These are phyloP conservation scores for Columbina picui DNA, from an alignment of 2,113 vertebrate genomes.

Conservation along the genomic window DNA sequence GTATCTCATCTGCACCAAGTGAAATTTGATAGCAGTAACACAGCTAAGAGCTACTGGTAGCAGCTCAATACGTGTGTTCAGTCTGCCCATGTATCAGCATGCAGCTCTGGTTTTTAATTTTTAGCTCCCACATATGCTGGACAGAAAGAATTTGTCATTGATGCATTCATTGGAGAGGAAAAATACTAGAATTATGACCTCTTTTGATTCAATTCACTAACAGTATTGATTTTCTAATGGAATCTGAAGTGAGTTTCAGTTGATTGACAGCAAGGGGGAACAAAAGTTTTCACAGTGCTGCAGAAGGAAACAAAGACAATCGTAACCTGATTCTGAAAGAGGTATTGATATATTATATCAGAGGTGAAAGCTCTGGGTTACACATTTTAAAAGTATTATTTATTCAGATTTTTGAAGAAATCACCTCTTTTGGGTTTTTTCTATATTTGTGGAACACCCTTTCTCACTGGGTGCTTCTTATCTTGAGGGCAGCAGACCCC, in stretches of 20 bases:
- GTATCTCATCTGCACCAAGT: background rate
- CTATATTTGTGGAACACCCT: background rate
- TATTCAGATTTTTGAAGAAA: background rate
- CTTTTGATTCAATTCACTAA: constrained; percentile 58
- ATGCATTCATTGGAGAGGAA: constrained; percentile 32
- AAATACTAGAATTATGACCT: constrained; percentile 39
- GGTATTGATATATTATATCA: background rate
- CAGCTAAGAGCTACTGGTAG: background rate
- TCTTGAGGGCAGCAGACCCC: background rate
- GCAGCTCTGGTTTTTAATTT: background rate
- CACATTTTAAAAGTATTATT: background rate
- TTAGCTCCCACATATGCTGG: background rate
- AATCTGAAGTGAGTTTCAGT: constrained; percentile 47
- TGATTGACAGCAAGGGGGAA: constrained; percentile 33
- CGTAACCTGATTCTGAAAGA: background rate
- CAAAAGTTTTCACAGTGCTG: constrained; percentile 13
- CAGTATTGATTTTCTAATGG: constrained; percentile 67
- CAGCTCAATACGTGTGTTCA: background rate
- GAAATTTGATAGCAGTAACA: background rate
- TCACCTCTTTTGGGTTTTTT: background rate
- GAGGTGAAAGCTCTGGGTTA: background rate
- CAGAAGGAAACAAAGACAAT: constrained; percentile 37
- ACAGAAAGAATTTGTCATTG: constrained; percentile 39
- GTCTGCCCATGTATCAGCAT: background rate
- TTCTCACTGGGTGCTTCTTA: background rate